Evolutionary conservation across 37 sponge, comb jelly and placozoan species (phyloP).

Genomic region (Spongilla lacustris): DNA sequence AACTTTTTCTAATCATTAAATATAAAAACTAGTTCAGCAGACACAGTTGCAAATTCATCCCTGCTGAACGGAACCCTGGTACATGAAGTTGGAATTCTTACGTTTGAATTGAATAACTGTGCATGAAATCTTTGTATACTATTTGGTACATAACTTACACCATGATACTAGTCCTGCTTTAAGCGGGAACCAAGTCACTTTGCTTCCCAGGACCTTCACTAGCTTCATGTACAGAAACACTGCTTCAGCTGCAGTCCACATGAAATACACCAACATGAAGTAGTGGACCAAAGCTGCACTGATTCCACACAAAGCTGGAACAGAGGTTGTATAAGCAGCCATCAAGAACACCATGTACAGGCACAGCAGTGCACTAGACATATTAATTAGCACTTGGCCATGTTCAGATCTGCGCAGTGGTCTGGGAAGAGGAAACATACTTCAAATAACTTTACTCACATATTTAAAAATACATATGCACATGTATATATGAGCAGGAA

Average conservation of each 20-base stretch:
- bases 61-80: no score
- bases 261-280: conserved; percentile 68
- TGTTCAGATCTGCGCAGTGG: conserved; percentile 35
- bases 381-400: conserved; percentile 52
- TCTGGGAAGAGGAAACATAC: conserved; percentile 23
- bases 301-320: conserved; percentile 50
- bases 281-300: conserved; percentile 59
- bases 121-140: no score
- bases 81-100: no score
- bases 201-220: conserved; percentile 38
- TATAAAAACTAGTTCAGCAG: no score
- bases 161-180: conserved; percentile 36
- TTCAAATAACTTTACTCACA: no score
- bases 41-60: no score
- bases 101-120: no score
- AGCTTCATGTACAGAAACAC: conserved; percentile 58
- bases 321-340: conserved; percentile 11
- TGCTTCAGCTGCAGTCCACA: conserved; percentile 66
- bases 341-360: conserved; percentile 57
- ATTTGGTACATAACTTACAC: conserved; percentile 31
- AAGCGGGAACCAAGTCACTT: background rate
- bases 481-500: background rate
- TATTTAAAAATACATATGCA: background rate
- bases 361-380: conserved; percentile 51
- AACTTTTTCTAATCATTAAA: no score